These are phyloP conservation scores for Sesia apiformis DNA, from an alignment of 2,888 invertebrate species.

Conservation along the genomic window DNA sequence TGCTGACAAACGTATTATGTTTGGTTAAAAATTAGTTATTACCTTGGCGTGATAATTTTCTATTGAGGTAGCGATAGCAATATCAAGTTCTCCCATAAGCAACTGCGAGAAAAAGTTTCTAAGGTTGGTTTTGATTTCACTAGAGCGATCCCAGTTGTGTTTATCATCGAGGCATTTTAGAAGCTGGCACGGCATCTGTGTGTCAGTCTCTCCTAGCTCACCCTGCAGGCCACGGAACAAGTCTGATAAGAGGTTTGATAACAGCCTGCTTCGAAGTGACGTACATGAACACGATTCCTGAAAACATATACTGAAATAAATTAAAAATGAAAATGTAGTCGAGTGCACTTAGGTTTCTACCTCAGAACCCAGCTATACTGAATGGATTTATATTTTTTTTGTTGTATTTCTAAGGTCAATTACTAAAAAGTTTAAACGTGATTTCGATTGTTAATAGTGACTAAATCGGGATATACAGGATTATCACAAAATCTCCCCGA, in stretches of 20 bases:
- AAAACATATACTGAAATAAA: conserved; percentile 6
- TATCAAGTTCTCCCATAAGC: conserved; percentile 49
- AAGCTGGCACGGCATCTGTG: conserved; percentile 53
- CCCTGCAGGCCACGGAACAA: conserved; percentile 50
- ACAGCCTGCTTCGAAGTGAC: conserved; percentile 40
- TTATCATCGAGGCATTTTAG: conserved; percentile 58
- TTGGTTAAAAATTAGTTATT: conserved; percentile 1
- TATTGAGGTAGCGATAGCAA: conserved; percentile 57
- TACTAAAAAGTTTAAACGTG: no score
- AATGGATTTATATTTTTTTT: no score
- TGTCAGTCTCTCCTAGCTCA: conserved; percentile 32
- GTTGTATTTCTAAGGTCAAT: no score
- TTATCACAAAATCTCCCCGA: no score
- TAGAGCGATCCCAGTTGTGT: conserved; percentile 54
- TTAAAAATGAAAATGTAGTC: no score
- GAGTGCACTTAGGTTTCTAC: background rate
- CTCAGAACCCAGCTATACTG: no score
- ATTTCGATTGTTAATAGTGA: no score
- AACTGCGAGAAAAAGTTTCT: conserved; percentile 43
- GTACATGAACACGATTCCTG: conserved; percentile 58
- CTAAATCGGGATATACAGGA: no score
- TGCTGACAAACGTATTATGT: background rate
- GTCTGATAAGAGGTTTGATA: conserved; percentile 43
- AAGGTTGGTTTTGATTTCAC: conserved; percentile 40
- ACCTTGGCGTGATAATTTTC: conserved; percentile 62